Base-by-base conservation (phyloP, 2,113 vertebrate genomes). In the Saccopteryx leptura region DNA sequence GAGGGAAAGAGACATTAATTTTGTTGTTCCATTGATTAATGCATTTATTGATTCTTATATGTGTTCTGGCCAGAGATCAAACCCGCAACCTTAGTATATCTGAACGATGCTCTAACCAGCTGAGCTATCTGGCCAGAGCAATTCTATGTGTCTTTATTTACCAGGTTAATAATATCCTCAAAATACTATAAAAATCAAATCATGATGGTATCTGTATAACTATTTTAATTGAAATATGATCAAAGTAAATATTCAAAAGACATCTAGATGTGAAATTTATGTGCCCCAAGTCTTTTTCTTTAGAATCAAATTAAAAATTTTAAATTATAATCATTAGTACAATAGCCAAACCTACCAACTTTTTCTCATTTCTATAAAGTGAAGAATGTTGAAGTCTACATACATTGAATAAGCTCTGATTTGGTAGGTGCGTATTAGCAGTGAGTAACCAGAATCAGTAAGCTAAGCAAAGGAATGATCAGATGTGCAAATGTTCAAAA, bases 231-330 rank as follows among this genome's bases (percentile, higher is more conserved):
- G 1, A 19, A 33, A 52, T 69, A 48, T 87, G 17, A 93, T 71
- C 2, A 28, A 94, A 92, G 84, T 83, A 54, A 80, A 76, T 89
- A 56, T 92, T 81, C 31, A 71, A 58, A 82, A 68, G 28, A 17
- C 33, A 66, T 50, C 6, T 60, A 80, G 17, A 48, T 74, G 39
- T 28, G 66, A 66, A 72, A 54, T 66, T 24, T 56, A 46, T 82
- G 68, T 84, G 17, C 12, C 48, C 58, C 76, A 28, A 79, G 9
- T 74, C 21, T 72, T 81, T 95, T 95, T 86, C 46, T 88, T 95
- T 61, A 71, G 56, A 86, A 66, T 2, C 1, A 86, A 76, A 48
- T 86, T 85, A 50, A 66, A 81, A 26, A 54, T 26, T 90, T 90
- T 91, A 24, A 31, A 46, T 75, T 56, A 86, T 26, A 78, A 54